These are phyloP conservation scores for Amazona guildingii DNA, from an alignment of 2,113 vertebrate genomes.

Conservation along the genomic window DNA sequence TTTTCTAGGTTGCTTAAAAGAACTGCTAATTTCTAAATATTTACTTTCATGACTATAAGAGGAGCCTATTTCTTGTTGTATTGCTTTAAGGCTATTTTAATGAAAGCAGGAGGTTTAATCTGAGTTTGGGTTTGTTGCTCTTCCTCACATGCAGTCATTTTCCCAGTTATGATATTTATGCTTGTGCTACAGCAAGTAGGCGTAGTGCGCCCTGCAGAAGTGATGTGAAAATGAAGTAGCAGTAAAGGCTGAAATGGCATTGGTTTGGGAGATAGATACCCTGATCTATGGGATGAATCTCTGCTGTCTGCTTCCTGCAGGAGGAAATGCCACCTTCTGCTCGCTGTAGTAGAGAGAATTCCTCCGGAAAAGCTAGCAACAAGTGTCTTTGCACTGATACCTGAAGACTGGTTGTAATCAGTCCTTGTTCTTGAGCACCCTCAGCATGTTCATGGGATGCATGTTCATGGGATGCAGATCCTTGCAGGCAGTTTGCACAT, in stretches of 20 bases:
- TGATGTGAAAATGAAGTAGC: neutral
- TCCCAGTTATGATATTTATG: neutral
- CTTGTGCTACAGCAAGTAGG: neutral
- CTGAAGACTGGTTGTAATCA: neutral
- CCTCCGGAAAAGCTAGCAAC: neutral
- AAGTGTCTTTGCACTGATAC: neutral
- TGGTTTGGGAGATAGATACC: neutral
- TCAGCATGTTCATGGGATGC: neutral
- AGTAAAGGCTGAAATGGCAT: neutral
- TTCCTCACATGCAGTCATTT: neutral
- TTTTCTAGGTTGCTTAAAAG: neutral
- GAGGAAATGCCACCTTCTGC: neutral
- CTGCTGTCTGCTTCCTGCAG: neutral
- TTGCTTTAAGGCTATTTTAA: neutral
- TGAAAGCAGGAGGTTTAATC: neutral
- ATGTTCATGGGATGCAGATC: neutral
- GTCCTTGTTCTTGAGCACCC: neutral
- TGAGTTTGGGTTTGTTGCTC: neutral
- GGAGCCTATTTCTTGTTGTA: neutral
- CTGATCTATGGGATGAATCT: neutral
- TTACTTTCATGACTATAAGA: neutral
- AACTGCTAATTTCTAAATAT: neutral
- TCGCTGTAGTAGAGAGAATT: neutral
- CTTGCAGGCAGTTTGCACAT: neutral
- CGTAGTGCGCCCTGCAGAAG: neutral